Evolutionary conservation across 2,888 invertebrate genomes (phyloP), one percentile per base, ranked within the genome.

Genomic region (Artemia sinica): DNA sequence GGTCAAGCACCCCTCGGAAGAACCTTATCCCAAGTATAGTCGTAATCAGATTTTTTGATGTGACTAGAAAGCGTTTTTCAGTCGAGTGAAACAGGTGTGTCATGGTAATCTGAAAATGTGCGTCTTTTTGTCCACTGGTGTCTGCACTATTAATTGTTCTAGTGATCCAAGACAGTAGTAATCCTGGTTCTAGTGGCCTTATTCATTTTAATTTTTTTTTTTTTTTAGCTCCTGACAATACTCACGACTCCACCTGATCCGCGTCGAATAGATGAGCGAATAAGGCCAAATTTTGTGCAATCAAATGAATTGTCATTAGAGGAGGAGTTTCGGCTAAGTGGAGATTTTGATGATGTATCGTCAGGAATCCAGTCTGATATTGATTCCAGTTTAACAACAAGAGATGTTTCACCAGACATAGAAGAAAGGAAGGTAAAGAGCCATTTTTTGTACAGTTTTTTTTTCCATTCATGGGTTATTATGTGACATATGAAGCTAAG

Each of bases 341-440:
- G 58, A 58, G 58, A 58, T 18, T 58, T 58, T 18, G 58, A 58
- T 58, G 58, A 58, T 18, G 58, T 58, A n/a, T 58, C 58, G 10
- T 58, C 58, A 14, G 58, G 58, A n/a, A 58, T 58, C 58, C 58
- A 58, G 18, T 58, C 58, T 1, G 58, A 58, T 58, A 58, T 58
- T 18, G 58, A 58, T 9, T 14, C 58, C n/a, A 58, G 58, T 18
- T 58, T 58, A 18, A 58, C 58, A 18, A 58, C 58, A 8, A n/a
- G 58, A 14, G 58, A 58, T 18, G 58, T 58, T 18, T 14, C 58
- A 18, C 58, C 58, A 0, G 58, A 58, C 8, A 14, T 58, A 14
- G 58, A 58, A 14, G 58, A 58, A 58, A 58, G 58, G 18, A 58
- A 58, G 58, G 58, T 58, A 58, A 58, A 14, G 18, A 10, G 14